A percentile compares a stretch with the other conserved stretches of the same genome.
Evolutionary conservation across 2,888 invertebrate genomes (phyloP).

Genomic region (Thera britannica): DNA sequence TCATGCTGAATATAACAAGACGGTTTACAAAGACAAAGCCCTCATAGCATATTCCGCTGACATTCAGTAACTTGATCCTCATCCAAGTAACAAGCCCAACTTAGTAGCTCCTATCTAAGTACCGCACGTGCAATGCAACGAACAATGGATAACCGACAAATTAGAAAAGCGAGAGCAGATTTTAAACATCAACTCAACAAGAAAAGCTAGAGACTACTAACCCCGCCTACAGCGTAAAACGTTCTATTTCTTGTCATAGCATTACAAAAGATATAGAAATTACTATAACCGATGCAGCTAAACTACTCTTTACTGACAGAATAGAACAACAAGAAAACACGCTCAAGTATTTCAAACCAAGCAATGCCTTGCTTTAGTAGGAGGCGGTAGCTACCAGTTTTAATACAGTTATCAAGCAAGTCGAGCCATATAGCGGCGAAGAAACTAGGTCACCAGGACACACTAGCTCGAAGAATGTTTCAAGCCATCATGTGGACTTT

Average conservation of each 20-base stretch:
- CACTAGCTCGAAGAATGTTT: too few species aligned
- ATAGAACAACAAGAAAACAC: neutral
- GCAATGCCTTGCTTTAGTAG: too few species aligned
- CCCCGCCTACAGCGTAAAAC: neutral
- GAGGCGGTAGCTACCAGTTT: too few species aligned
- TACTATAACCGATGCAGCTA: too few species aligned
- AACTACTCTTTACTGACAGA: too few species aligned
- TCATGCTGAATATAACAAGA: too few species aligned
- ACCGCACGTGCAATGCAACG: slow-evolving; percentile 21
- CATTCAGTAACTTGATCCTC: neutral
- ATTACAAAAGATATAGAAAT: neutral
- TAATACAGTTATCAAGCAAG: too few species aligned
- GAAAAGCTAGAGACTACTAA: neutral
- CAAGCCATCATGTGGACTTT: too few species aligned
- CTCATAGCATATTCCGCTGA: neutral
- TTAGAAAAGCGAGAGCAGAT: slow-evolving; percentile 25
- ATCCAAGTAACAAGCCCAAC: neutral
- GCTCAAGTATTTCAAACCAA: too few species aligned
- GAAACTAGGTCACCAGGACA: too few species aligned
- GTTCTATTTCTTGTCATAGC: neutral
- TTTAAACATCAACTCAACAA: neutral
- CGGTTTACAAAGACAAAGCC: too few species aligned
- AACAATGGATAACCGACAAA: slow-evolving; percentile 25
- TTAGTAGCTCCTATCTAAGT: slow-evolving; percentile 6
- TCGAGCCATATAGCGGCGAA: too few species aligned